Base-by-base conservation (phyloP, 2,888 invertebrate genomes). In the Rhabditoides inermis region DNA sequence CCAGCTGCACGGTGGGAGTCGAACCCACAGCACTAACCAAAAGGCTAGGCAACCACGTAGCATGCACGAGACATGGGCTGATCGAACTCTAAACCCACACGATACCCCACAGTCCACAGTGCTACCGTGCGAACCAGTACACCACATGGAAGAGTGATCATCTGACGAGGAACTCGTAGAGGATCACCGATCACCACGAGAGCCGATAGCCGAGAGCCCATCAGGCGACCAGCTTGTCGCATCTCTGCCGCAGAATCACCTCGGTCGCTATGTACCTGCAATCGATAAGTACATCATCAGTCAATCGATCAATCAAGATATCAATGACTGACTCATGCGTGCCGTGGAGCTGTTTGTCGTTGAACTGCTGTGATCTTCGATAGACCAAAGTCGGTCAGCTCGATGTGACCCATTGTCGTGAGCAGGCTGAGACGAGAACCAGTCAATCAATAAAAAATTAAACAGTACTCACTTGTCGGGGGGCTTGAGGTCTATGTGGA, bases 191-290 rank as follows among this genome's bases (percentile, higher is more conserved):
- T n/a, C n/a, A n/a, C n/a, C n/a, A n/a, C n/a, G n/a, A n/a, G n/a
- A n/a, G n/a, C n/a, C n/a, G n/a, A n/a, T n/a, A n/a, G 32, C 98
- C 98, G 88, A 95, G 91, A 0, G 95, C 90, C 98, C 98, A 99
- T 57, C 64, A 66, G 47, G 63, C 70, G n/a, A 71, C 71, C 0
- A 70, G 68, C 49, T 69, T 69, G 27, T 68, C 76, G 54, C 77
- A 77, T 3, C 76, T 77, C 44, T 77, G 74, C 18, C 76, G 57
- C 10, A 76, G 56, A 25, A 76, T 77, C 48, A 77, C 98, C 81
- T 99, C 98, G 0, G 98, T 98, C 3, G 98, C 98, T 71, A 99
- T 95, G 77, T 99, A 98, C 78, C 65, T 65, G 94, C 92, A 0
- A 94, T 94, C 0, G 94, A 95, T 35, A 45, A 35, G 25, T 7